A percentile compares a stretch with the other conserved stretches of the same genome.
Evolutionary conservation across 2,113 vertebrate genomes (phyloP).

Genomic region (Carlito syrichta): DNA sequence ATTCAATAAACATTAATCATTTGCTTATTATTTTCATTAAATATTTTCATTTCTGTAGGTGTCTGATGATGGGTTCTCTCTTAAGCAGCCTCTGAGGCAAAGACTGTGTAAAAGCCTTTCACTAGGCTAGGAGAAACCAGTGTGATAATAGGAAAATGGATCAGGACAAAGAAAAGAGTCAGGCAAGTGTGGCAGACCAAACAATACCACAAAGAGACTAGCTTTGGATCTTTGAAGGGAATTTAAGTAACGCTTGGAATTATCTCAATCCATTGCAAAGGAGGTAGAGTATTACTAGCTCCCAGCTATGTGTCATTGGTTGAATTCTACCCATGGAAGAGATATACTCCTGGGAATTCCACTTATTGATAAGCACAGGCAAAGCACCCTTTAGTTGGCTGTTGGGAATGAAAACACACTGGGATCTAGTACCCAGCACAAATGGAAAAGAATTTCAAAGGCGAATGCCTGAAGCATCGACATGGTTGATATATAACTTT

Average conservation of each 20-base stretch:
- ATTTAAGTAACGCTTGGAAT: not conserved
- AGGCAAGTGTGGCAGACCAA: not conserved
- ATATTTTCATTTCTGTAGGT: not conserved
- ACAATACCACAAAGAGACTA: not conserved
- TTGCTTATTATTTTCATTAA: not conserved
- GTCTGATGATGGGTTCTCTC: not conserved
- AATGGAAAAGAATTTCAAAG: not conserved
- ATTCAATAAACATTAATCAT: not conserved
- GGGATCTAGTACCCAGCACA: accelerated
- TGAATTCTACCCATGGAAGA: not conserved
- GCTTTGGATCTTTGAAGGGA: not conserved
- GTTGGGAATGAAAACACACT: not conserved
- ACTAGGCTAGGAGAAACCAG: not conserved
- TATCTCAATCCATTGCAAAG: not conserved
- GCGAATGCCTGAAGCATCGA: not conserved
- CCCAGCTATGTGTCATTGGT: not conserved
- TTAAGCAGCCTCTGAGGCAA: not conserved
- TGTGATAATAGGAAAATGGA: not conserved
- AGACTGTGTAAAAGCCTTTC: too few relatives aligned
- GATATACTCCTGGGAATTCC: not conserved
- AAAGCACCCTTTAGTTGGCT: not conserved
- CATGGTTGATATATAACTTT: not conserved
- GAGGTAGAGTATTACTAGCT: accelerated
- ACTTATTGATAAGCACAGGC: not conserved
- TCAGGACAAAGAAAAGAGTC: not conserved